Percentiles rank a stretch among this genome's conserved stretches.
These are phyloP conservation scores for Varecia variegata DNA, from an alignment of 2,797 vertebrate genomes.

Conservation along the genomic window DNA sequence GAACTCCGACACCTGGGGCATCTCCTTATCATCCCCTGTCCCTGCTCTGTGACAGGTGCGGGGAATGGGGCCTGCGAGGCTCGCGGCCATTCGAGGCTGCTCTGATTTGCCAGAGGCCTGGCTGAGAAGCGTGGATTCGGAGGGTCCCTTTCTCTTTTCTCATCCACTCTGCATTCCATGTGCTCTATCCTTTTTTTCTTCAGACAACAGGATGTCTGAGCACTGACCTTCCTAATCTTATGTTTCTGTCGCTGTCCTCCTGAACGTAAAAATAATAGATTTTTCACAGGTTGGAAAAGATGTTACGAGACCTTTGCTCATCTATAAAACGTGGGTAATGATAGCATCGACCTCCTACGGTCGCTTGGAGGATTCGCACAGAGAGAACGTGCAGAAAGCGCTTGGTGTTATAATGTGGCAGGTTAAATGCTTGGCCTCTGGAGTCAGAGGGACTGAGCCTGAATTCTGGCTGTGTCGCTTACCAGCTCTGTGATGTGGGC, in stretches of 20 bases:
- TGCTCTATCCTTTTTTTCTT: neutral
- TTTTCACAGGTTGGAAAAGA: neutral
- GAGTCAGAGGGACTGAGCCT: neutral
- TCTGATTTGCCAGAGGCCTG: neutral
- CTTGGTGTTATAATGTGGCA: rapidly evolving
- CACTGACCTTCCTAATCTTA: neutral
- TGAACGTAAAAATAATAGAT: neutral
- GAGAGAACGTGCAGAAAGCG: neutral
- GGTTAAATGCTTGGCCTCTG: neutral
- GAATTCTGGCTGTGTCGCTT: neutral
- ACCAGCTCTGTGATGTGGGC: neutral
- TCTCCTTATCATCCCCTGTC: rapidly evolving
- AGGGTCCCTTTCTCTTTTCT: neutral
- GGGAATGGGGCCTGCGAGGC: rapidly evolving
- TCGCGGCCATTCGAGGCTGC: neutral
- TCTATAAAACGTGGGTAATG: neutral
- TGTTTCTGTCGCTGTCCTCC: neutral
- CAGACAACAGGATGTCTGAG: neutral
- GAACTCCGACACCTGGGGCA: neutral
- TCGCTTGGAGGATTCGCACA: neutral
- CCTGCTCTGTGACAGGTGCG: rapidly evolving
- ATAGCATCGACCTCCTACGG: rapidly evolving
- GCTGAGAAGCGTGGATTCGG: neutral
- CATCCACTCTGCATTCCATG: rapidly evolving
- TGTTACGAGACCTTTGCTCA: neutral